Percentiles rank a stretch among this genome's conserved stretches.
Evolutionary conservation across 2,113 vertebrate genomes (phyloP).

Genomic region (Apus apus): DNA sequence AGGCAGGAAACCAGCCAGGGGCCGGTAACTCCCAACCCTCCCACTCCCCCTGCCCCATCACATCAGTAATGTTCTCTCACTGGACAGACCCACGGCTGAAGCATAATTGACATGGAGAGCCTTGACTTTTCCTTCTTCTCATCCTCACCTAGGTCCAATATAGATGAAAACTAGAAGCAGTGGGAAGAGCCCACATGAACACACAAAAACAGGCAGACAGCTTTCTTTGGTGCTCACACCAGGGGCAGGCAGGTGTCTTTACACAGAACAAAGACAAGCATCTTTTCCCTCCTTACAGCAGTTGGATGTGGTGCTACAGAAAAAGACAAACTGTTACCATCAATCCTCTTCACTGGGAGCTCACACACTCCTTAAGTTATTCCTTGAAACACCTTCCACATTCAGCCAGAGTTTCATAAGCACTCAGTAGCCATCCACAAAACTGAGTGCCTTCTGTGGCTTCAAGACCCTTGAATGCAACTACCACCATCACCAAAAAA

Average conservation of each 20-base stretch:
- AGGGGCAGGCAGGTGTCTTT: not conserved
- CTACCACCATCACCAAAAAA: not conserved
- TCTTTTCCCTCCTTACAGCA: not conserved
- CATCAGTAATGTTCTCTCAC: not conserved
- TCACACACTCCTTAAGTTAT: accelerated
- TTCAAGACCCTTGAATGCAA: not conserved
- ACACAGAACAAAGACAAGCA: not conserved
- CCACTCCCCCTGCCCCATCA: accelerated
- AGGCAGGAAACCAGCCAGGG: not conserved
- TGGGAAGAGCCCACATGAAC: accelerated
- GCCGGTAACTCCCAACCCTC: not conserved
- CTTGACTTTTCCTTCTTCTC: not conserved
- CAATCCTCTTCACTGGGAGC: accelerated
- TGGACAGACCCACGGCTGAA: not conserved
- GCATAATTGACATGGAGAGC: accelerated
- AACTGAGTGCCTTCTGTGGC: not conserved
- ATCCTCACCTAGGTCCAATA: not conserved
- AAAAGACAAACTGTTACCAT: not conserved
- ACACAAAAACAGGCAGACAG: not conserved
- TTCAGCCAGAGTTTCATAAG: not conserved
- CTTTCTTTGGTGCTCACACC: accelerated
- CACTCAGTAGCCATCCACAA: not conserved
- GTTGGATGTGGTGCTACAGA: not conserved
- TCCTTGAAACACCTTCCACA: accelerated
- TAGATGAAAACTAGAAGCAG: not conserved